Conservation (phyloP, 2,113 vertebrate species). For the Ceyx cyanopectus region DNA sequence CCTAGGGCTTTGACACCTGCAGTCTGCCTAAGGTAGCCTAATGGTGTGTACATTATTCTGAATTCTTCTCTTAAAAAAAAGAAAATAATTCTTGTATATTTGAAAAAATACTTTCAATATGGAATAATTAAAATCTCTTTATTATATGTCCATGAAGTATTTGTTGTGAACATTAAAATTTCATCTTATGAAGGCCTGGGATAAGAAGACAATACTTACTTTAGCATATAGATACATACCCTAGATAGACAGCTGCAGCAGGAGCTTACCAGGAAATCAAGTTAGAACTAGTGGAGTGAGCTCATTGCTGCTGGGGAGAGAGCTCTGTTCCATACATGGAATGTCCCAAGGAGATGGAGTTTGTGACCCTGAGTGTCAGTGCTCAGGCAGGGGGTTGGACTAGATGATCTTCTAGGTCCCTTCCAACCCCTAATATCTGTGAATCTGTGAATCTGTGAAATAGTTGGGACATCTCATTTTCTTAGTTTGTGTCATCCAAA, state of each 20-base stretch:
- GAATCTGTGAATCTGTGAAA: not conserved
- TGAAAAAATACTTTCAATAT: not conserved
- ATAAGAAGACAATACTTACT: not conserved
- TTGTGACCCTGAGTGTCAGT: too few species aligned
- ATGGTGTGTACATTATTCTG: not conserved
- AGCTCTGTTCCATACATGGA: too few species aligned
- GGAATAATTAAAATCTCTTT: not conserved
- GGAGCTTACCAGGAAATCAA: not conserved
- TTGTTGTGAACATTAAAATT: not conserved
- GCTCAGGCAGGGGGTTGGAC: too few species aligned
- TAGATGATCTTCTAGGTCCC: too few species aligned
- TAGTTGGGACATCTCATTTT: not conserved
- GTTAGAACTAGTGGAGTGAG: too few species aligned
- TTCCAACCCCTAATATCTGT: too few species aligned
- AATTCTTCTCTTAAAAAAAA: not conserved
- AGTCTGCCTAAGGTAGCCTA: not conserved
- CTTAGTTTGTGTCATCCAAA: not conserved
- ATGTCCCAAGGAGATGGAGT: too few species aligned
- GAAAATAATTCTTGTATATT: not conserved
- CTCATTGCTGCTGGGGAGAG: too few species aligned
- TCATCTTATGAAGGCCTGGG: not conserved
- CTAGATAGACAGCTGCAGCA: not conserved
- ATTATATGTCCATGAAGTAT: not conserved
- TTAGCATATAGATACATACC: not conserved
- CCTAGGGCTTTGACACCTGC: not conserved